Base-by-base conservation (phyloP, 1,140 invertebrate genomes). In the Scaptomyza pallida region DNA sequence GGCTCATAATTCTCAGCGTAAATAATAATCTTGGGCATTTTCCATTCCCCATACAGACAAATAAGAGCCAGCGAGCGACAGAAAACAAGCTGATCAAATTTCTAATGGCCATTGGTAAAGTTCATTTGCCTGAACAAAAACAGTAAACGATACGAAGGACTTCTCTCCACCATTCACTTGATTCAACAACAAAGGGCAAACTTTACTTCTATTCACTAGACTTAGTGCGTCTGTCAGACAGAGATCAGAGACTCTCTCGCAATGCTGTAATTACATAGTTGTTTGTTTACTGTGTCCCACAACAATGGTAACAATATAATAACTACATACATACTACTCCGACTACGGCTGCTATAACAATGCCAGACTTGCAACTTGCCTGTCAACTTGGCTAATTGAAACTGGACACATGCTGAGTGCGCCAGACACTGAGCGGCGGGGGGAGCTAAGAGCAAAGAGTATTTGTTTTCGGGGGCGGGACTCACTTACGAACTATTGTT, bases 81-180 rank as follows among this genome's bases (percentile, higher is more conserved):
- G n/a, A n/a, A n/a, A 88, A 86, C 74, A 86, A 88, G 54, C 72
- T 69, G 68, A 78, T 88, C 82, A 16, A 88, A 88, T 88, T 88
- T 82, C 82, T 88, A 88, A 88, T 88, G 82, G 82, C 68, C 44
- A 44, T 61, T 48, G 45, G 45, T 78, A 88, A 57, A 88, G 83
- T 81, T 85, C 81, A 86, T 80, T 85, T 86, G 81, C 81, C 81
- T 71, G 63, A n/a, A n/a, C n/a, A 51, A 61, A 56, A 67, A 67
- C 45, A 63, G 79, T 79, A 85, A 83, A 37, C 59, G 63, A 81
- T 72, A 81, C 41, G 54, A 37, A 37, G 23, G 16, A 10, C 33
- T 5, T 2, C 26, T 2, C 26, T 9, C 5, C 23, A 1, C 8
- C 12, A 13, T 37, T 37, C 61, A 61, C 33, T 74, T 67, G 68